Conservation (phyloP, 2,113 vertebrate species). For the Phalacrocorax carbo region DNA sequence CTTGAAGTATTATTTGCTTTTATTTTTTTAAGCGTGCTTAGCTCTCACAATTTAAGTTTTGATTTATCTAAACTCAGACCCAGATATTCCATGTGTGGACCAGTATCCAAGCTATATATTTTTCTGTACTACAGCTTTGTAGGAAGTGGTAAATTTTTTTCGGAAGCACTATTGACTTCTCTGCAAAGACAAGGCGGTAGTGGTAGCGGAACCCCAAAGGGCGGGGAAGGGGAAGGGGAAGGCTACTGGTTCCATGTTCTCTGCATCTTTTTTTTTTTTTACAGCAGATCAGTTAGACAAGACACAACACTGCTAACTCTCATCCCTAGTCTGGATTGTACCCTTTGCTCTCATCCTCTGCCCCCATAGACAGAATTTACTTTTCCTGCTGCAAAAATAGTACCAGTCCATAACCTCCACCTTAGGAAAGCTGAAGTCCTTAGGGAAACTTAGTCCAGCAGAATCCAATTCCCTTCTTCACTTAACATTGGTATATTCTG, state of each 20-base stretch:
- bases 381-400: neutral
- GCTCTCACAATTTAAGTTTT: neutral
- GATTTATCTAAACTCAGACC: neutral
- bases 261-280: neutral
- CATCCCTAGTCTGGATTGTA: neutral
- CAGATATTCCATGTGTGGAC: neutral
- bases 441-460: neutral
- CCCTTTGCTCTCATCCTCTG: neutral
- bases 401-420: neutral
- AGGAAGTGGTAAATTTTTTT: neutral
- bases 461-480: neutral
- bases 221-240: neutral
- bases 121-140: neutral
- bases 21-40: neutral
- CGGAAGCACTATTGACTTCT: neutral
- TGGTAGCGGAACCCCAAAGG: neutral
- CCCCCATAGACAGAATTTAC: neutral
- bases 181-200: neutral
- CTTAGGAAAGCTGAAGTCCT: neutral
- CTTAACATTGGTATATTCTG: neutral
- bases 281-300: neutral
- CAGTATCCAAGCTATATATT: neutral
- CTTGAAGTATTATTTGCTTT: neutral
- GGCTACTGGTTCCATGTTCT: accelerated
- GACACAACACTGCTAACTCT: neutral